Evolutionary conservation across 2,888 invertebrate species (phyloP), one percentile per base, ranked within the genome.

Genomic region (Athalia circularis): DNA sequence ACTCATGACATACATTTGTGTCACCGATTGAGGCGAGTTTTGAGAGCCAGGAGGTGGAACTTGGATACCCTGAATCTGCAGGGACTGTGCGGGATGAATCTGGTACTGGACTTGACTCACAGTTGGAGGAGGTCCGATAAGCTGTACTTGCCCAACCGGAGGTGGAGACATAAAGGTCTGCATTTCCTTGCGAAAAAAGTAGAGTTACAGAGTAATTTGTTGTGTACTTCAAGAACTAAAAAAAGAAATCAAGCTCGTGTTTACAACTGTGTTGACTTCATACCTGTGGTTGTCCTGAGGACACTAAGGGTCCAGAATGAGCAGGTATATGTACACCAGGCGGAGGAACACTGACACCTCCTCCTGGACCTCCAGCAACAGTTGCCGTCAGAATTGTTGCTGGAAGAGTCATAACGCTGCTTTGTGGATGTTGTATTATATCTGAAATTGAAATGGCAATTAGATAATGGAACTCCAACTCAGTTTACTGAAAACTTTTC

Each of bases 1-100:
- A 77, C 89, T 90, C 88, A 90, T 87, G 5, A 90, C 89, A 70
- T 90, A 90, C 87, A 90, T 90, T 80, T 90, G 90, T 0, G 90
- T 83, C 65, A 90, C 87, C 5, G 89, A 87, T 79, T 90, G 90
- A 0, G 89, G 84, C 4, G 89, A 88, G 8, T 88, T 85, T 77
- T 90, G 89, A 13, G 90, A 88, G 4, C 87, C 85, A 4, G 78
- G 70, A 7, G 88, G 86, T 75, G 87, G 86, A 65, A 86, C 85
- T 54, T 86, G 88, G 80, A 90, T 85, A 3, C 88, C 87, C 77
- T 89, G 89, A 13, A 89, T 88, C 79, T 89, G 90, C 50, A 90
- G 79, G 0, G 88, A 87, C 65, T 90, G 90, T 8, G 90, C 88
- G 67, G 89, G 84, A 79, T 90, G 90, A 74, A 90, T 89, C 77